Percentiles rank a stretch among this genome's conserved stretches.
Conservation (phyloP, 2,113 vertebrate species). For the Paradoxurus hermaphroditus region DNA sequence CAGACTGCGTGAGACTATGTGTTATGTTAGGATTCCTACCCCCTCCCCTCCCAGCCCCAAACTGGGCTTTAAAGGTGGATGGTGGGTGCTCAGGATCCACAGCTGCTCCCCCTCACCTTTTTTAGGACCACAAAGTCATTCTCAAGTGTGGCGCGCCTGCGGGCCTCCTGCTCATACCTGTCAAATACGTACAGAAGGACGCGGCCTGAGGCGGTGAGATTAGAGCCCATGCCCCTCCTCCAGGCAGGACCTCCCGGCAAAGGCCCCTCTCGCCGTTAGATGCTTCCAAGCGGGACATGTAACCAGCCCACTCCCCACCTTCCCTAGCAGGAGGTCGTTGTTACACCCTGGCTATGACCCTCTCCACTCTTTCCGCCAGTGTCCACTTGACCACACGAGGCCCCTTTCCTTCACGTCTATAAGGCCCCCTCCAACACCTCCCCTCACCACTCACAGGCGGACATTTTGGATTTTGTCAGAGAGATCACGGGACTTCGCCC, state of each 20-base stretch:
- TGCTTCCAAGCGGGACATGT: not conserved
- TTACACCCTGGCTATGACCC: not conserved
- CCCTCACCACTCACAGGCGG: not conserved
- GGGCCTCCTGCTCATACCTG: conserved; percentile 94
- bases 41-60: not conserved
- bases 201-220: rapidly evolving
- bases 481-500: not conserved
- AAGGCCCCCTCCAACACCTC: not conserved
- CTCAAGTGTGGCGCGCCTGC: conserved; percentile 87
- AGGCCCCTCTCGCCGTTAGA: not conserved
- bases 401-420: not conserved
- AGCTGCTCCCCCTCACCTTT: conserved; percentile 84
- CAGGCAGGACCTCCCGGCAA: not conserved
- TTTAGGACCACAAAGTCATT: conserved; percentile 95
- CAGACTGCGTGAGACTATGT: rapidly evolving
- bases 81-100: not conserved
- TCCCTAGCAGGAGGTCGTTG: not conserved
- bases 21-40: not conserved
- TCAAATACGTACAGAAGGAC: not conserved
- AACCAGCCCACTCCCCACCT: not conserved
- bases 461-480: not conserved
- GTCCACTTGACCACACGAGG: not conserved
- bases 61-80: not conserved
- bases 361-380: not conserved
- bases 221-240: not conserved